phyloP scores from a whole-genome alignment of 2,888 invertebrate genomes.

The Chaitophorus viminalis region DNA sequence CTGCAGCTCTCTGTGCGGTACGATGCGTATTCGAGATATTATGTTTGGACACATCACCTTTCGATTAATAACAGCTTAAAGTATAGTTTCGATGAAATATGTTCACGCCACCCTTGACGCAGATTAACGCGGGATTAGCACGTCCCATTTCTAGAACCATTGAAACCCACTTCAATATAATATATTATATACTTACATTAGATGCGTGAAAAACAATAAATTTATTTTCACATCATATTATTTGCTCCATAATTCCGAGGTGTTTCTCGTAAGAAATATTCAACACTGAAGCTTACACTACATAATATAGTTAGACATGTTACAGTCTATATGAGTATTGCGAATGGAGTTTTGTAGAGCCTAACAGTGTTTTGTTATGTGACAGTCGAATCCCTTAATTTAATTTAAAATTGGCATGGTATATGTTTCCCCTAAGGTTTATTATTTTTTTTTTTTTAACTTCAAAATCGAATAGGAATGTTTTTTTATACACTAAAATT shows the following conservation, averaged over 20 bases:
- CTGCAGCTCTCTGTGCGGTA: too few species aligned
- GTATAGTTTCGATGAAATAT: neutral
- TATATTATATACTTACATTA: neutral
- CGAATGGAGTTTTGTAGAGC: too few species aligned
- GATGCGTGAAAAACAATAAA: neutral
- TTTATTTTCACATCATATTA: neutral
- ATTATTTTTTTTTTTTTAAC: too few species aligned
- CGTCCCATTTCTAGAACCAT: neutral
- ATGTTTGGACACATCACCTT: neutral
- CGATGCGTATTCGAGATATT: neutral
- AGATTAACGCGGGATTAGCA: conserved; percentile 20
- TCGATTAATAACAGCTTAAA: neutral
- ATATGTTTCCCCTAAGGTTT: too few species aligned
- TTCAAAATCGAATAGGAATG: too few species aligned
- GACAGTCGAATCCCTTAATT: too few species aligned
- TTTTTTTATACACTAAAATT: too few species aligned
- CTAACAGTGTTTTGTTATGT: too few species aligned
- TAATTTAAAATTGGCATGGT: too few species aligned
- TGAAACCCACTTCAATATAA: neutral
- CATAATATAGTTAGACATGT: too few species aligned
- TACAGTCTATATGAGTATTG: too few species aligned
- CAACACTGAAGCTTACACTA: neutral
- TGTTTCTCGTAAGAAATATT: neutral
- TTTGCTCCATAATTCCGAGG: neutral
- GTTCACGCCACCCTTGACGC: neutral